These are phyloP conservation scores for Luperina nickerlii DNA, from an alignment of 2,888 invertebrate genomes.

Conservation along the genomic window DNA sequence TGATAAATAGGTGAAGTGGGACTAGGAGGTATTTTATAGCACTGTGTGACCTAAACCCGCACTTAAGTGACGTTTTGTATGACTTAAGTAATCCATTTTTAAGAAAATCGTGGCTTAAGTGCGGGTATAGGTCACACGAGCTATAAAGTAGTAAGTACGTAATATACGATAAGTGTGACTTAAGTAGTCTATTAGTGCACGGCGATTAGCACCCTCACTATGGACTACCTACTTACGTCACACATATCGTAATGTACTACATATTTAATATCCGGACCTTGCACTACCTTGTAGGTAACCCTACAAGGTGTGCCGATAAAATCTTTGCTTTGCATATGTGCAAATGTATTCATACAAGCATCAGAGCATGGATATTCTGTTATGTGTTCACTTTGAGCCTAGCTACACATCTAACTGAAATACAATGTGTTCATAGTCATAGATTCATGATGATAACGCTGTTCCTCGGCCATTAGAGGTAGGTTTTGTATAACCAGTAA, in stretches of 20 bases:
- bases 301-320: slow-evolving; percentile 40
- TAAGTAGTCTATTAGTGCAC: too few relatives aligned
- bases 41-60: too few relatives aligned
- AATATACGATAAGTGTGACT: too few relatives aligned
- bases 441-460: slow-evolving; percentile 31
- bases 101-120: too few relatives aligned
- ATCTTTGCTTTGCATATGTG: slow-evolving; percentile 43
- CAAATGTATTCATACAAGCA: slow-evolving; percentile 39
- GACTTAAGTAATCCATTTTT: too few relatives aligned
- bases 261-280: not conserved
- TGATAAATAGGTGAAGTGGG: not conserved
- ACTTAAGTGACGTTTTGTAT: too few relatives aligned
- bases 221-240: too few relatives aligned
- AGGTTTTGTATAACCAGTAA: not conserved
- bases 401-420: not conserved
- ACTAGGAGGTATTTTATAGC: not conserved
- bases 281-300: slow-evolving; percentile 21
- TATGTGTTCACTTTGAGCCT: slow-evolving; percentile 10
- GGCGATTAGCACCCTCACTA: too few relatives aligned
- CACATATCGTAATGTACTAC: too few relatives aligned
- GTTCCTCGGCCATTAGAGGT: not conserved
- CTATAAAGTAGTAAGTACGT: too few relatives aligned
- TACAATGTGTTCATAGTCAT: slow-evolving; percentile 28
- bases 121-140: too few relatives aligned
- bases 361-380: not conserved